Conservation (phyloP, 2,888 invertebrate species). For the Chelonus formosanus region DNA sequence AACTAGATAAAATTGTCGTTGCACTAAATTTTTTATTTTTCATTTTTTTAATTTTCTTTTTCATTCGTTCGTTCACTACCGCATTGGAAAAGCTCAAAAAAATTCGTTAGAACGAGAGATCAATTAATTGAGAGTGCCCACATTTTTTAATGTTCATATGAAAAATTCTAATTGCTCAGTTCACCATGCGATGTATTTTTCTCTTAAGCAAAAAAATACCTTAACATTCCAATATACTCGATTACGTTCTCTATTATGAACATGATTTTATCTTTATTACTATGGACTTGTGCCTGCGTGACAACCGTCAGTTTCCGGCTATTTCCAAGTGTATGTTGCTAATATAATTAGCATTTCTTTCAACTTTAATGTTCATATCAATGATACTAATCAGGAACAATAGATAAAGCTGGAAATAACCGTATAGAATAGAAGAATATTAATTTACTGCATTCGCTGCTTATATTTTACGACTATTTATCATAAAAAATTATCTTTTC, state of each 20-base stretch:
- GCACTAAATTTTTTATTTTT: slow-evolving; percentile 22
- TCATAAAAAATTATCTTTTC: background rate
- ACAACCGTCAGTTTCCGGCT: slow-evolving; percentile 49
- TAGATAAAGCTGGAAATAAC: slow-evolving; percentile 22
- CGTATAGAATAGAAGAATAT: slow-evolving; percentile 9
- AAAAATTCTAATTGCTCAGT: slow-evolving; percentile 29
- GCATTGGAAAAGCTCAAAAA: background rate
- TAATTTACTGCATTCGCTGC: background rate
- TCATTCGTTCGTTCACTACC: slow-evolving; percentile 11
- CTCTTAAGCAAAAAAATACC: slow-evolving; percentile 18
- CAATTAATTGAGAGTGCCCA: slow-evolving; percentile 25
- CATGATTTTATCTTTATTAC: slow-evolving; percentile 56
- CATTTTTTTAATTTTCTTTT: slow-evolving; percentile 14
- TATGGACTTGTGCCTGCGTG: slow-evolving; percentile 52
- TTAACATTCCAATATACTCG: slow-evolving; percentile 41
- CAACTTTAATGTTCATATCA: slow-evolving; percentile 48
- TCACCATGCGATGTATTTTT: slow-evolving; percentile 13
- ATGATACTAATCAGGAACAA: slow-evolving; percentile 8
- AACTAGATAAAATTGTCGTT: slow-evolving; percentile 23
- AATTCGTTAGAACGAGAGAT: slow-evolving; percentile 12
- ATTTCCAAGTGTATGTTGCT: slow-evolving; percentile 46
- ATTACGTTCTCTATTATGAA: slow-evolving; percentile 54
- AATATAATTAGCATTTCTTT: slow-evolving; percentile 55
- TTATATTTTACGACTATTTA: background rate
- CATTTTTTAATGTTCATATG: background rate